A percentile compares a stretch with the other conserved stretches of the same genome.
phyloP scores from a whole-genome alignment of 2,113 vertebrate genomes.

The Collichthys lucidus region DNA sequence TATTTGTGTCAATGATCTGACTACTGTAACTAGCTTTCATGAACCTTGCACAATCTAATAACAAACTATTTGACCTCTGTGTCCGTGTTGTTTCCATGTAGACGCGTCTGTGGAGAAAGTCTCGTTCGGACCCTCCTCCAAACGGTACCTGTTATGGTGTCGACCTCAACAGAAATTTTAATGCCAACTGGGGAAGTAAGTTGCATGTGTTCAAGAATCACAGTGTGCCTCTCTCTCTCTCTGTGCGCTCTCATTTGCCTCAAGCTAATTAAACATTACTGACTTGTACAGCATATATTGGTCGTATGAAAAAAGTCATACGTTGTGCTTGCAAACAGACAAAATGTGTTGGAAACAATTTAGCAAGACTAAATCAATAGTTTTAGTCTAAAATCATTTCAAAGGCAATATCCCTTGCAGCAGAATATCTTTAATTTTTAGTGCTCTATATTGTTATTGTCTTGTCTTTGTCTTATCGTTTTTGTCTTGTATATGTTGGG shows the following conservation, averaged over 20 bases:
- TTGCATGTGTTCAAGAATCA: conserved; percentile 31
- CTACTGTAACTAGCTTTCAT: too few species aligned
- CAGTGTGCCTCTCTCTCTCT: neutral
- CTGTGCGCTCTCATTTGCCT: neutral
- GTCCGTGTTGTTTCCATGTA: conserved; percentile 41
- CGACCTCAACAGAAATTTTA: conserved; percentile 86
- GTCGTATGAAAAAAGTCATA: too few species aligned
- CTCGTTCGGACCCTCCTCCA: conserved; percentile 63
- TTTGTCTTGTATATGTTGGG: too few species aligned
- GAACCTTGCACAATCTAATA: too few species aligned
- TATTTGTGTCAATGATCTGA: neutral
- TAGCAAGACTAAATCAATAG: too few species aligned
- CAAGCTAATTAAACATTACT: neutral
- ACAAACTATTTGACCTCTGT: neutral
- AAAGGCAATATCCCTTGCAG: too few species aligned
- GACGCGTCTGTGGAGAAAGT: conserved; percentile 87
- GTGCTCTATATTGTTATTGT: too few species aligned
- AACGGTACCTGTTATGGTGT: conserved; percentile 77
- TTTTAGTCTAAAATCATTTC: too few species aligned
- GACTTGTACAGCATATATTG: neutral
- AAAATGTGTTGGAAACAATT: too few species aligned
- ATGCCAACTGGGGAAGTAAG: conserved; percentile 86
- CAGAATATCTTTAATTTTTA: too few species aligned
- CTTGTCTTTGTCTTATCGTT: too few species aligned
- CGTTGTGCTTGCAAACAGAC: neutral